phyloP scores from a whole-genome alignment of 2,888 invertebrate genomes.

The Piscicola geometra region DNA sequence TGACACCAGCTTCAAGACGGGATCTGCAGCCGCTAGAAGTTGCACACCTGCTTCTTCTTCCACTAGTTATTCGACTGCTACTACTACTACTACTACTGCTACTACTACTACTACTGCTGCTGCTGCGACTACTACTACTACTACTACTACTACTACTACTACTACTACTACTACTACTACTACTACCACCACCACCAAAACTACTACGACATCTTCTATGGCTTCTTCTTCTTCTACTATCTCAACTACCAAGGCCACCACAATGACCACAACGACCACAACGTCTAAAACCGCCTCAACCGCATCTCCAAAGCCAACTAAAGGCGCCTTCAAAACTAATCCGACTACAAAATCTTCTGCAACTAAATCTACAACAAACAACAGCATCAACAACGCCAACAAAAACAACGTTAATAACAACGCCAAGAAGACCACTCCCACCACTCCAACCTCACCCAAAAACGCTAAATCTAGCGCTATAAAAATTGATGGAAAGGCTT shows the following conservation, averaged over 20 bases:
- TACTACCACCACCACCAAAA: not conserved
- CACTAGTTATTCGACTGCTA: not conserved
- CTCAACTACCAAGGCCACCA: not conserved
- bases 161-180: not conserved
- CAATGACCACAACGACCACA: too few species aligned
- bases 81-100: not conserved
- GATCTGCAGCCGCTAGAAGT: not conserved
- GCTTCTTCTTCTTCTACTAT: not conserved
- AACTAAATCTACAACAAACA: too few species aligned
- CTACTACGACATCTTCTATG: not conserved
- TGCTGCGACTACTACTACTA: not conserved
- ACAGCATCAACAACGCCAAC: too few species aligned
- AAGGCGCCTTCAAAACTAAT: too few species aligned
- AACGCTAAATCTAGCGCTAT: too few species aligned
- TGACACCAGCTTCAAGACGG: not conserved
- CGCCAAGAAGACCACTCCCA: too few species aligned
- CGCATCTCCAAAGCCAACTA: too few species aligned
- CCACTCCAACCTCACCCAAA: too few species aligned
- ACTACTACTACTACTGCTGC: not conserved
- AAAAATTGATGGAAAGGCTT: too few species aligned
- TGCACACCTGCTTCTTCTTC: not conserved
- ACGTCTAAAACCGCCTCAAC: too few species aligned
- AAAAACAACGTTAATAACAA: too few species aligned
- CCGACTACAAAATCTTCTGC: too few species aligned
- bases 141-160: constrained; percentile 8